Evolutionary conservation across 2,797 vertebrate genomes (phyloP), one percentile per base, ranked within the genome.

Genomic region (Squalus acanthias): DNA sequence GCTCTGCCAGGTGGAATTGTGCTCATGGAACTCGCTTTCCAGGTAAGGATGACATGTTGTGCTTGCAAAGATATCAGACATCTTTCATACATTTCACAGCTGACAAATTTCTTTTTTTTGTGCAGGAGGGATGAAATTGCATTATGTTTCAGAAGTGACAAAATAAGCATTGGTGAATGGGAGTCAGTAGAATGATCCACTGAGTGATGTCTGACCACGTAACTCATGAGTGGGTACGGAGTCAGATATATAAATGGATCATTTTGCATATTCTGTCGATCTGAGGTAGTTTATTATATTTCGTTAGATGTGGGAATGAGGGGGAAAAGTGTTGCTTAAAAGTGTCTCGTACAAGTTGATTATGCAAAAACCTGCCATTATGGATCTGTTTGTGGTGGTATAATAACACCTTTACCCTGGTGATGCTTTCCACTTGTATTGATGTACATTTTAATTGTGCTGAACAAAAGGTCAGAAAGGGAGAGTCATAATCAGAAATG

Each of bases 1-100:
- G 99, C 99, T n/a, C 98, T 99, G 96, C 99, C 99, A 0, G 99
- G 99, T 22, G 99, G 99, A 15, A 99, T 99, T 53, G 99, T 99
- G 96, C 97, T 99, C 95, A 99, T 99, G 98, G 99, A 99, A 96
- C 97, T 99, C 97, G 98, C 99, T 96, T 99, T 99, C 97, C 99
- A 99, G 98, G 99, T 99, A 96, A 97, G 96, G 17, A 65, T 6
- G 6, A 76, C 17, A 5, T 29, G 29, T 69, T 74, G 39, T 57
- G 9, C 15, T n/a, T 72, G 26, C 69, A 74, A 70, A 70, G 26
- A 1, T 57, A 13, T 74, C 69, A 33, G 46, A 0, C 12, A 53
- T 50, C 67, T 50, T 93, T 95, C 46, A 72, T 95, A 10, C 9
- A 65, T 39, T 10, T 67, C 24, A 53, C 13, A 70, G 8, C 12